Percentiles rank a stretch among this genome's conserved stretches.
Conservation (phyloP, 2,797 vertebrate genomes). For the Platyrinchus mystaceus region DNA sequence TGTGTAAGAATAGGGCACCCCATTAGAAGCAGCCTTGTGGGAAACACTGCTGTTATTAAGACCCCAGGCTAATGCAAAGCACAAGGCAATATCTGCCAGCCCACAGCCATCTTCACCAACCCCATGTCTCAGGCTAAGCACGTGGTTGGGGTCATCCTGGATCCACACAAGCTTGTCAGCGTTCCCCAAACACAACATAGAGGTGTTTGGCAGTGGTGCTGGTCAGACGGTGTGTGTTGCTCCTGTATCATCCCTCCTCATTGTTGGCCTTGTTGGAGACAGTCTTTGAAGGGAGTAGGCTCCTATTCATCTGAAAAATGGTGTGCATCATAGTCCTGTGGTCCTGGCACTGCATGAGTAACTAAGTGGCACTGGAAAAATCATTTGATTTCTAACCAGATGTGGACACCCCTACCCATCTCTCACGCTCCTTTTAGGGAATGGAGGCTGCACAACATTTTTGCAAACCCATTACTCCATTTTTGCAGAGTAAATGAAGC, state of each 20-base stretch:
- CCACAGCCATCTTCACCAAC: background rate
- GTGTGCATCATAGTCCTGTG: fast-evolving
- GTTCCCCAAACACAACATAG: background rate
- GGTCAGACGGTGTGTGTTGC: background rate
- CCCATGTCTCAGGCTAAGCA: background rate
- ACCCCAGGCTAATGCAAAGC: background rate
- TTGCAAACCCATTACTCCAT: background rate
- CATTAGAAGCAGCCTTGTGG: background rate
- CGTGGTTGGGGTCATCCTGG: background rate
- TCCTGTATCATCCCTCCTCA: background rate
- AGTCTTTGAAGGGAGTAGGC: background rate
- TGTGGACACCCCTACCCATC: background rate
- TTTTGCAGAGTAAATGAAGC: background rate
- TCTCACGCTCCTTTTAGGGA: background rate
- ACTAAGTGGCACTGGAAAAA: background rate
- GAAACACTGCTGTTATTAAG: background rate
- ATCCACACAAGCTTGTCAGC: fast-evolving
- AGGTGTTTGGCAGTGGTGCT: background rate
- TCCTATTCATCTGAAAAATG: background rate
- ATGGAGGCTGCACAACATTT: background rate
- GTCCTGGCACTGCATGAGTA: background rate
- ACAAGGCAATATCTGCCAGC: background rate
- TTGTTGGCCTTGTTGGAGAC: background rate
- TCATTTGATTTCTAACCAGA: background rate
- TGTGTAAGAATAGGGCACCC: background rate